A percentile compares a stretch with the other conserved stretches of the same genome.
Conservation (phyloP, 1,140 invertebrate genomes). For the Thaumetopoea pityocampa region DNA sequence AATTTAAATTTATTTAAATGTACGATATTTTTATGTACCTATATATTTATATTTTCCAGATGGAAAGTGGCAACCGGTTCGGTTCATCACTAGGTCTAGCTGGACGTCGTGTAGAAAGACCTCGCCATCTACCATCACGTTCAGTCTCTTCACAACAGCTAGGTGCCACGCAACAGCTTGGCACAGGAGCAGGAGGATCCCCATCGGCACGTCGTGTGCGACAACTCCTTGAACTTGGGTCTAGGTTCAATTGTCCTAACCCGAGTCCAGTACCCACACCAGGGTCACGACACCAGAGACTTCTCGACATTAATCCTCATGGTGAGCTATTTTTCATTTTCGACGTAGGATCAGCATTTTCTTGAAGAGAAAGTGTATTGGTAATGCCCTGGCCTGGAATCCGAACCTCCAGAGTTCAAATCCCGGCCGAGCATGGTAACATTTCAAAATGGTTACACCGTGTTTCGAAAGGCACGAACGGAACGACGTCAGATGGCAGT, state of each 20-base stretch:
- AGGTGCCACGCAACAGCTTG: slow-evolving; percentile 43
- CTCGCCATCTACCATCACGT: slow-evolving; percentile 76
- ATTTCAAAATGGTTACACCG: too few species aligned
- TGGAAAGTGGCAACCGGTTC: slow-evolving; percentile 76
- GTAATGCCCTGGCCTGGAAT: too few species aligned
- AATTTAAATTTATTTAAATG: background rate
- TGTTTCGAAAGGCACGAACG: too few species aligned
- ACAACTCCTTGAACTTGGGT: slow-evolving; percentile 85
- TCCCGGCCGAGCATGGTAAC: too few species aligned
- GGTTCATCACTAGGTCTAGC: slow-evolving; percentile 77
- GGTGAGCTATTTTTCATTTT: too few species aligned
- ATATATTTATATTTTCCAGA: slow-evolving; percentile 58
- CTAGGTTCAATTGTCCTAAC: slow-evolving; percentile 76
- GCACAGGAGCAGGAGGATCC: slow-evolving; percentile 72
- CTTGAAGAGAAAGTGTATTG: too few species aligned
- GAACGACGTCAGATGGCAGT: too few species aligned
- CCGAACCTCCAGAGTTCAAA: too few species aligned
- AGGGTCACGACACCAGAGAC: slow-evolving; percentile 85
- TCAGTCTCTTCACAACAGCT: slow-evolving; percentile 81
- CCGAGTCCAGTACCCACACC: slow-evolving; percentile 84
- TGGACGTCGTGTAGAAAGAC: slow-evolving; percentile 69
- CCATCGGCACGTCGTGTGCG: slow-evolving; percentile 86
- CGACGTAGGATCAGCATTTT: too few species aligned
- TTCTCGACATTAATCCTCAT: slow-evolving; percentile 92
- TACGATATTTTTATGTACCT: background rate